A percentile compares a stretch with the other conserved stretches of the same genome.
phyloP scores from a whole-genome alignment of 2,113 vertebrate species.

The Columba janthina region DNA sequence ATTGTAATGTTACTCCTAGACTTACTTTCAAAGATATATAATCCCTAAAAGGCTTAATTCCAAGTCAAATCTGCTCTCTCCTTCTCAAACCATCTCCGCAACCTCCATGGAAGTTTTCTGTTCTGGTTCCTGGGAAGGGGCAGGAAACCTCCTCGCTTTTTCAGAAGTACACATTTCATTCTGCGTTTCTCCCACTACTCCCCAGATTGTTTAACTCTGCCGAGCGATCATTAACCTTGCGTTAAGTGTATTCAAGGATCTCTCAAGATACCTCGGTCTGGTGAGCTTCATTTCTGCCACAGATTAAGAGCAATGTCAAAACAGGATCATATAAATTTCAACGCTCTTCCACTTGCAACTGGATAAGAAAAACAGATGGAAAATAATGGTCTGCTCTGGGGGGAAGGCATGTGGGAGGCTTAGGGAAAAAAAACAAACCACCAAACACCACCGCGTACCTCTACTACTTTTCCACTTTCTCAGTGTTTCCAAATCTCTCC shows the following conservation, averaged over 20 bases:
- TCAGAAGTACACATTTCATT: fast-evolving
- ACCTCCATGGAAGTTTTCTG: not conserved
- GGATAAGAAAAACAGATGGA: not conserved
- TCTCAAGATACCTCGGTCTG: not conserved
- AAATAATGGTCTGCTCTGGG: not conserved
- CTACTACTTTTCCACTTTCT: not conserved
- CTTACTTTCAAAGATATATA: slow-evolving; percentile 7
- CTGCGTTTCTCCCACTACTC: not conserved
- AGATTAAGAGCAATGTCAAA: not conserved
- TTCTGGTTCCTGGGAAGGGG: not conserved
- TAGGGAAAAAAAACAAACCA: not conserved
- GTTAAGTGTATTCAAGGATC: not conserved
- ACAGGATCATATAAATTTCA: not conserved
- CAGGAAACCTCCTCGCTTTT: not conserved
- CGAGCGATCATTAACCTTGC: not conserved
- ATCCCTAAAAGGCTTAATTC: slow-evolving; percentile 31
- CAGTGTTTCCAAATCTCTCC: not conserved
- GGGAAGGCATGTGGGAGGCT: not conserved
- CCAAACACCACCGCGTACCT: not conserved
- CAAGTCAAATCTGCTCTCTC: not conserved
- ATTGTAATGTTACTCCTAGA: not conserved
- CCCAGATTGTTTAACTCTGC: not conserved
- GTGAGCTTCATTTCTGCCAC: not conserved
- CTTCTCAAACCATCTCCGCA: not conserved
- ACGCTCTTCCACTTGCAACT: not conserved